Evolutionary conservation across 2,113 vertebrate species (phyloP), one percentile per base, ranked within the genome.

Genomic region (Hippolais icterina): DNA sequence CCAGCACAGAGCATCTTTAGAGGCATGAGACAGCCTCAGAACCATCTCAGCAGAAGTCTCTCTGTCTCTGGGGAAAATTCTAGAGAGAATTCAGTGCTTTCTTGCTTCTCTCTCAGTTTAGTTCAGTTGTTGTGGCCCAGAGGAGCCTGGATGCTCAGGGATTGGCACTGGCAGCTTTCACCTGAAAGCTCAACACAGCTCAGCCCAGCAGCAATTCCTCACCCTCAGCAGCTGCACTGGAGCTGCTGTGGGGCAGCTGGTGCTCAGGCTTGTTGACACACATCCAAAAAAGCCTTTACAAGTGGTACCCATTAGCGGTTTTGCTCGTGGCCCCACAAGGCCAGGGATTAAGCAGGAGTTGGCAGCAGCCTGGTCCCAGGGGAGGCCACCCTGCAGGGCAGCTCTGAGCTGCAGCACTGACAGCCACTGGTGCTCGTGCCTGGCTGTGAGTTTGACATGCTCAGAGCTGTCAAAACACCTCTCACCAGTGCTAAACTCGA

Each of bases 361-460:
- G 11, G 54, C 63, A 77, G 59, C 74, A 61, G 54, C 10, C 39
- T 33, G 42, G 29, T 78, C 39, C 80, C 87, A 35, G 0, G 0
- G 44, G 81, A 93, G 35, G 68, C 47, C 60, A 65, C 39, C 57
- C 39, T 3, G 1, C 56, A 52, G 57, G 46, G 72, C 56, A 64
- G 87, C 6, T 20, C 25, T 6, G 42, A 64, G 60, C 44, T 7
- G 9, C 27, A 71, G 44, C 76, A 59, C 23, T 6, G 3, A 35
- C 23, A 65, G 42, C 15, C 10, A 2, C 61, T 1, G 0, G 31
- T 47, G 44, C 47, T 83, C 6, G 0, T 16, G 35, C 23, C 27
- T 56, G 24, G 33, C 57, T 71, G 4, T 4, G 46, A 20, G 15
- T 76, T 69, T 56, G 46, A 49, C 0, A 0, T 7, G 37, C 57